Base-by-base conservation (phyloP, 2,113 vertebrate species). In the Psophia crepitans region DNA sequence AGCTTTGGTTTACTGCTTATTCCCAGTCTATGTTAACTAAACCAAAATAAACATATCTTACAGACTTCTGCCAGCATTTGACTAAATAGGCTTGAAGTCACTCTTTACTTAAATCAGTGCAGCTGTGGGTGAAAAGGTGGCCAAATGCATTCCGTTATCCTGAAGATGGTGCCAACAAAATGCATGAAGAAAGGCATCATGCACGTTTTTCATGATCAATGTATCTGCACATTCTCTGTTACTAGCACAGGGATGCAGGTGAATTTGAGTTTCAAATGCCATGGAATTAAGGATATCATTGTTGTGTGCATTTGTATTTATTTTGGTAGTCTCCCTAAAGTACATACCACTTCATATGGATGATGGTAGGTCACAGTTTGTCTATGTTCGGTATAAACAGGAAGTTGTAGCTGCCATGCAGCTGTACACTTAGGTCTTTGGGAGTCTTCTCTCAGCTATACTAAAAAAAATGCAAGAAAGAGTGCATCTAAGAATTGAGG, bases 111-210 rank as follows among this genome's bases (percentile, higher is more conserved):
- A 83, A 95, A 77, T 79, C 60, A 66, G 18, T 77, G 82, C 90
- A 96, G 89, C 90, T 96, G 93, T 76, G 78, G 75, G 46, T 94
- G 90, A 93, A 93, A 89, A 75, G 27, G 57, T 79, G 63, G 78
- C 87, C 82, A 93, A 96, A 94, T 44, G 35, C 75, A 76, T 84
- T 79, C 74, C 61, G 57, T 76, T 91, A 15, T 85, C 35, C 41
- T 57, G 32, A 64, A 85, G 77, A 32, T 65, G 43, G 41, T 79
- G 94, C 84, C 87, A 96, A 24, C 37, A 84, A 91, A 96, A 87
- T 33, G 37, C 53, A 77, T 6, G 41, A 41, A 69, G 78, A 68
- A 53, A 78, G 46, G 41, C 51, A 65, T 24, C 37, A 5, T 32
- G 54, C 27, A 49, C 48, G 9, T 66, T 89, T 85, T 77, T 77